phyloP scores from a whole-genome alignment of 2,113 vertebrate species.

The Tetrao urogallus region DNA sequence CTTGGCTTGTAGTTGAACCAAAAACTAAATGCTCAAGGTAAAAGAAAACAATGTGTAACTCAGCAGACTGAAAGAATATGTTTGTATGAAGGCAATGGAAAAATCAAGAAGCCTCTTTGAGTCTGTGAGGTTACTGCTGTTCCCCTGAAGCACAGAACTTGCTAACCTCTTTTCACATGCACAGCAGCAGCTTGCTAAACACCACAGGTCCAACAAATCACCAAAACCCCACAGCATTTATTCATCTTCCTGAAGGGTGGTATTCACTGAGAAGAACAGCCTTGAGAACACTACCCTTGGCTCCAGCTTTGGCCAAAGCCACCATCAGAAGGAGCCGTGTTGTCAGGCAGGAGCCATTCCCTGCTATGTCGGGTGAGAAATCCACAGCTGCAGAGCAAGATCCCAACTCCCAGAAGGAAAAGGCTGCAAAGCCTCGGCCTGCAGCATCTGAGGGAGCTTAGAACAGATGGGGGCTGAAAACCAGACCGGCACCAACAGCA shows the following conservation, averaged over 20 bases:
- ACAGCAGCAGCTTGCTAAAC: not conserved
- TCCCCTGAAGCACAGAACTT: not conserved
- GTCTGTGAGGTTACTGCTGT: not conserved
- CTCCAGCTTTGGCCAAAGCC: not conserved
- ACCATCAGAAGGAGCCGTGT: not conserved
- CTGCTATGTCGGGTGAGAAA: not conserved
- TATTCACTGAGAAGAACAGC: no score
- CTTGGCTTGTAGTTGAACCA: not conserved
- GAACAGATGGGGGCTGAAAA: not conserved
- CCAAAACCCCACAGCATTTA: not conserved
- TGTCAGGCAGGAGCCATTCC: no score
- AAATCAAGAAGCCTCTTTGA: not conserved
- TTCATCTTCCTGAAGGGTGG: not conserved
- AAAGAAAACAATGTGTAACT: not conserved
- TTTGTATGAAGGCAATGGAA: not conserved
- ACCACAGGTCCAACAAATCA: rapidly evolving
- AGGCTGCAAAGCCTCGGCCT: not conserved
- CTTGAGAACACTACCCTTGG: not conserved
- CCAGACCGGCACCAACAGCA: not conserved
- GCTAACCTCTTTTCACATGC: rapidly evolving
- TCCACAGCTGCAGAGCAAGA: not conserved
- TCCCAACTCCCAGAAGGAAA: not conserved
- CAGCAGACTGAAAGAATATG: not conserved
- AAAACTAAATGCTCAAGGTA: not conserved
- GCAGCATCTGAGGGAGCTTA: rapidly evolving